Base-by-base conservation (phyloP, 1,140 invertebrate species). In the Dreissena rostriformis region DNA sequence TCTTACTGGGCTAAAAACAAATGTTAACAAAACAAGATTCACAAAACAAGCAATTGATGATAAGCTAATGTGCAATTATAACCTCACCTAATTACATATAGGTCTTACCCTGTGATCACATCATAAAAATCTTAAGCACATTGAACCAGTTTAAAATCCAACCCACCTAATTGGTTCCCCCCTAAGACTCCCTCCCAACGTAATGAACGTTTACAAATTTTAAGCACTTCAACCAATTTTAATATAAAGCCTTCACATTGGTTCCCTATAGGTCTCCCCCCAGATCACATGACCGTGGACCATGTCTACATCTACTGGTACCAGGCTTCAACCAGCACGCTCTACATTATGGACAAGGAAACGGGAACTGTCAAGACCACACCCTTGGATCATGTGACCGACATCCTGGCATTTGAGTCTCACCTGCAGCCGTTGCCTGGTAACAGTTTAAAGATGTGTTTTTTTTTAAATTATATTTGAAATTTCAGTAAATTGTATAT, bases 361-460 rank as follows among this genome's bases (percentile, higher is more conserved):
- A 91, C 84, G 24, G 86, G 88, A 68, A 70, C 22, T 0, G 93
- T 55, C 55, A 92, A 85, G 95, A n/a, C 19, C 1, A 86, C 88
- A 15, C 14, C 74, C n/a, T 29, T 92, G 0, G 29, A 79, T 53
- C 88, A 89, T 52, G 85, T 93, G 10, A 76, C 86, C 65, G 91
- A 95, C 88, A 96, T 97, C 24, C 93, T 95, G 88, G 95, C 96
- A 0, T 94, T 96, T 83, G 96, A 97, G 22, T 94, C 95, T 55
- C 95, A 95, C n/a, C 93, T 96, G 26, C 97, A 97, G 91, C 96
- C 96, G 0, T 96, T 96, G 92, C 97, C 96, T 49, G 93, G 94
- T 94, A 39, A 61, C 57, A 61, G 57, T 61, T 61, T n/a, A 6
- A 61, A 61, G 11, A 39, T 39, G 39, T 39, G 39, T 39, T 39